Percentiles rank a stretch among this genome's conserved stretches.
These are phyloP conservation scores for Solen grandis DNA, from an alignment of 1,140 invertebrate genomes.

Conservation along the genomic window DNA sequence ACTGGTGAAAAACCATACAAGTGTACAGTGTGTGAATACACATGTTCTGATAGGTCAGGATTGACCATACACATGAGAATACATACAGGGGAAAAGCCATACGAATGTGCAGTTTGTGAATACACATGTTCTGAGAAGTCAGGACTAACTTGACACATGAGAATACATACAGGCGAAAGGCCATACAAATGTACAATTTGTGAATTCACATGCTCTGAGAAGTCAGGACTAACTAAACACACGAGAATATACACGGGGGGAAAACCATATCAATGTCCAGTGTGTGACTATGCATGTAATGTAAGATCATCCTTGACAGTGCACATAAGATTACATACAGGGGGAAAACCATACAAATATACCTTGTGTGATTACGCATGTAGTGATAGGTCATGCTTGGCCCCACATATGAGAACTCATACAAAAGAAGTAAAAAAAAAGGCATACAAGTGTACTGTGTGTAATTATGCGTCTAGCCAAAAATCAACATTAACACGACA, in stretches of 20 bases:
- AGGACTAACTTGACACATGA: background rate
- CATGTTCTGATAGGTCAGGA: background rate
- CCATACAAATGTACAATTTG: slow-evolving; percentile 10
- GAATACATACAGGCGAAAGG: slow-evolving; percentile 18
- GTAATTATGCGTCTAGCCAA: background rate
- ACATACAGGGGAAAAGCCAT: background rate
- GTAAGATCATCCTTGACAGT: background rate
- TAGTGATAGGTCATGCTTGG: background rate
- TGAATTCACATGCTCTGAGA: background rate
- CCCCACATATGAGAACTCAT: background rate
- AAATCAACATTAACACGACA: background rate
- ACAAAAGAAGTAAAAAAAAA: background rate
- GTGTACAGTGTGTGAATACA: background rate
- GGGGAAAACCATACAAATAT: background rate
- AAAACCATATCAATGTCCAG: background rate
- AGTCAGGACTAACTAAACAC: background rate
- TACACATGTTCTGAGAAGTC: background rate
- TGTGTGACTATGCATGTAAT: background rate
- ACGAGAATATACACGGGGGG: slow-evolving; percentile 8
- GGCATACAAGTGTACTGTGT: background rate
- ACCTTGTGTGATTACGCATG: background rate
- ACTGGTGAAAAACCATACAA: background rate
- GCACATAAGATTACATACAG: background rate
- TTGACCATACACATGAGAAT: background rate
- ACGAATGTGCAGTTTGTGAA: slow-evolving; percentile 2